phyloP scores from a whole-genome alignment of 2,113 vertebrate genomes.

The Semnopithecus entellus region DNA sequence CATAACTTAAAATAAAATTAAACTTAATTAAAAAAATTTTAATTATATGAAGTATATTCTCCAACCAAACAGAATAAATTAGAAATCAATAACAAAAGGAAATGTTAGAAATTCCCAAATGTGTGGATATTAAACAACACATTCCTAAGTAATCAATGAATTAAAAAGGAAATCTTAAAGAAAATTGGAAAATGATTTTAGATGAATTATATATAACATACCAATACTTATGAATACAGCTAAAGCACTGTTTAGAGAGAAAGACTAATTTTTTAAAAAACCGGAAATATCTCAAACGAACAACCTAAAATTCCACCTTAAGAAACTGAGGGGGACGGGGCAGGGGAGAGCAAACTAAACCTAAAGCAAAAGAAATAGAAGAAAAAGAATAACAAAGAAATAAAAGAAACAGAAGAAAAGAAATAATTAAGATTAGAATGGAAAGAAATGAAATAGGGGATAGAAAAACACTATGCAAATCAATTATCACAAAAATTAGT shows the following conservation, averaged over 20 bases:
- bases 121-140: neutral
- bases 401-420: neutral
- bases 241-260: neutral
- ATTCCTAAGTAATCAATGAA: neutral
- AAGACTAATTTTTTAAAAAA: neutral
- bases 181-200: neutral
- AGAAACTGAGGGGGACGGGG: neutral
- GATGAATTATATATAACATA: neutral
- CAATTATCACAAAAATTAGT: neutral
- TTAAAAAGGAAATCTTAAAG: neutral
- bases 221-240: neutral
- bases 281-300: neutral
- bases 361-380: neutral
- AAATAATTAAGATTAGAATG: neutral
- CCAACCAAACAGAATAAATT: neutral
- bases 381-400: too few species aligned
- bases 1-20: neutral
- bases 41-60: neutral
- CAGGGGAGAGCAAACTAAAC: neutral
- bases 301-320: neutral
- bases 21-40: neutral
- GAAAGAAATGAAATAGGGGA: neutral
- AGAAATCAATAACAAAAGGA: neutral
- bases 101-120: neutral
- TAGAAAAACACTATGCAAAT: neutral